Percentiles rank a stretch among this genome's conserved stretches.
Evolutionary conservation across 2,113 vertebrate genomes (phyloP).

Genomic region (Lycocorax pyrrhopterus): DNA sequence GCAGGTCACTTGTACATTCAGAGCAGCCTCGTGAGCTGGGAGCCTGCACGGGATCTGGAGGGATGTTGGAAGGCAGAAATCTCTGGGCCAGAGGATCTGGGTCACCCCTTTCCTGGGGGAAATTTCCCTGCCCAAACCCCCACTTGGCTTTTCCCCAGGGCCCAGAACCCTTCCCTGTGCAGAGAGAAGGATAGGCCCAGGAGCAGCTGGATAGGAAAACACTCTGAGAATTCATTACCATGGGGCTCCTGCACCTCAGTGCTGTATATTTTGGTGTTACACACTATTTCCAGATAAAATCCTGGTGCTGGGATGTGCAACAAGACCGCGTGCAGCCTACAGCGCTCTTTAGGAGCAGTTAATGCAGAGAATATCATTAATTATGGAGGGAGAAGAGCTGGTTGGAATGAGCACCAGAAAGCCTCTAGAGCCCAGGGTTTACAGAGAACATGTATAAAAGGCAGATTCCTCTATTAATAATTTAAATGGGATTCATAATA

Average conservation of each 20-base stretch:
- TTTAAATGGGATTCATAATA: conserved; percentile 22
- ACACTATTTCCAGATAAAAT: neutral
- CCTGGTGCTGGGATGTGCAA: neutral
- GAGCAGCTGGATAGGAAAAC: neutral
- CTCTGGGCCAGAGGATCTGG: neutral
- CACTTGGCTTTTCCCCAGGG: neutral
- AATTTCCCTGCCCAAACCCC: neutral
- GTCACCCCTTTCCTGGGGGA: neutral
- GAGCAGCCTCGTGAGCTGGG: neutral
- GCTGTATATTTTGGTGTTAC: neutral
- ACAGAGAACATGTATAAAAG: neutral
- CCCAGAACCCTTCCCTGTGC: neutral
- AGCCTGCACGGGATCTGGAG: neutral
- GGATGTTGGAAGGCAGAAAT: neutral
- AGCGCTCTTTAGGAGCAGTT: neutral
- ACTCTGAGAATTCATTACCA: neutral
- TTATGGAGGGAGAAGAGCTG: neutral
- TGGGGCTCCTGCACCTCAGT: neutral
- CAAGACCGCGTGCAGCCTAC: neutral
- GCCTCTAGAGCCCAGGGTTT: neutral
- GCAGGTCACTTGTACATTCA: neutral
- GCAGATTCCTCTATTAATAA: conserved; percentile 23
- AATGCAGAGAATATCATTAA: neutral
- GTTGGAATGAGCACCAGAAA: neutral
- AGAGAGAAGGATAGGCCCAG: neutral